Evolutionary conservation across 1,140 invertebrate species (phyloP), one percentile per base, ranked within the genome.

Genomic region (Dendroctonus ponderosae): DNA sequence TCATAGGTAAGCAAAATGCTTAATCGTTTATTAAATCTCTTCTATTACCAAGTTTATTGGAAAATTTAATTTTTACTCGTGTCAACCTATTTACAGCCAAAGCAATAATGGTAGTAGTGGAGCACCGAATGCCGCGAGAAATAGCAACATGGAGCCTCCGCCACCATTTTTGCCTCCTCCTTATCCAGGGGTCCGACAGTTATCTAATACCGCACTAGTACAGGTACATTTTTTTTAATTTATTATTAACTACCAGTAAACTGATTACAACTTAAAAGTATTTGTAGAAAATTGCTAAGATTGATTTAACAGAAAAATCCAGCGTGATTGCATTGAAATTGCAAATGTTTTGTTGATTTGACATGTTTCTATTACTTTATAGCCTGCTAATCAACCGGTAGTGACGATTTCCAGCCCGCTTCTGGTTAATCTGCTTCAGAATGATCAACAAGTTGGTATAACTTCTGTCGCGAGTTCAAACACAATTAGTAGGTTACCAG

Each of bases 351-450:
- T 51, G 12, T 54, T 40, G 8, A 38, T 54, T 38, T 54, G 6
- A 15, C 5, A 54, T 8, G 26, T 50, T 50, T 50, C 26, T 46
- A 46, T 26, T 38, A 80, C 81, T 51, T 82, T 79, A 39, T 81
- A 80, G 74, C 82, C 79, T 40, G 74, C 73, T 11, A 81, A 81
- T 68, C 77, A 67, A 69, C 79, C 67, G 46, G 80, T 85, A 72
- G 85, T 89, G 41, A 89, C 89, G 15, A 84, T 92, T 72, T 91
- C 92, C 64, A 94, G 92, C 78, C 93, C 93, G n/a, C 79, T 96
- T 58, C 82, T 96, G 49, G 93, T 96, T 4, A 97, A 96, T 81
- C 80, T 96, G 60, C 81, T 96, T 70, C 93, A 96, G 82, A 95
- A 92, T 76, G 92, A 94, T 74, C 89, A 87, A 38, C 66, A 72